Percentiles rank a stretch among this genome's conserved stretches.
These are phyloP conservation scores for Oncorhynchus mykiss DNA, from an alignment of 2,113 vertebrate genomes.

Conservation along the genomic window DNA sequence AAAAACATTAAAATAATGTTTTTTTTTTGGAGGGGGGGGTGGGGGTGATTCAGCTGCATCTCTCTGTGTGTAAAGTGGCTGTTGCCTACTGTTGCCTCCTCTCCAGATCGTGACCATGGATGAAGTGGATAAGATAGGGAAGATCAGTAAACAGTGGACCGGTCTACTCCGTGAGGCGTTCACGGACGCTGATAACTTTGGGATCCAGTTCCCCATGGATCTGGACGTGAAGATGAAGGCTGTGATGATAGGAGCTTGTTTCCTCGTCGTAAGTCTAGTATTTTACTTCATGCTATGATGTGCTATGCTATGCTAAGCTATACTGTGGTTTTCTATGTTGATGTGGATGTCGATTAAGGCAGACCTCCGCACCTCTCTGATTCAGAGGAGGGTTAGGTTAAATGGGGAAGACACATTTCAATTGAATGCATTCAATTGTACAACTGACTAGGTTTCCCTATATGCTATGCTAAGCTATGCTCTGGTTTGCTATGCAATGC, in stretches of 20 bases:
- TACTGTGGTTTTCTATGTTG: too few relatives aligned
- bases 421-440: too few relatives aligned
- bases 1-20: too few relatives aligned
- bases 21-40: too few relatives aligned
- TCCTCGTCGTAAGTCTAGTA: slow-evolving; percentile 87
- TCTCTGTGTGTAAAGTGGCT: background rate
- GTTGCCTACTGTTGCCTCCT: slow-evolving; percentile 6
- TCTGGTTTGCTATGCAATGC: background rate
- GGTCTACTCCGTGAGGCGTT: slow-evolving; percentile 83
- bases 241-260: slow-evolving; percentile 89
- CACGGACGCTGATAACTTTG: slow-evolving; percentile 90
- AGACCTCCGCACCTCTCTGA: too few relatives aligned
- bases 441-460: too few relatives aligned
- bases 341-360: too few relatives aligned
- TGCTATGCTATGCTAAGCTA: too few relatives aligned
- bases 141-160: slow-evolving; percentile 92
- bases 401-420: too few relatives aligned
- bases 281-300: background rate
- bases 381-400: too few relatives aligned
- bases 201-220: slow-evolving; percentile 88
- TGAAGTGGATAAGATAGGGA: slow-evolving; percentile 80
- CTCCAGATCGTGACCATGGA: slow-evolving; percentile 83
- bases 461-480: background rate
- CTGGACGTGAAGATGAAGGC: slow-evolving; percentile 93
- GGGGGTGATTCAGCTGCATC: too few relatives aligned